Evolutionary conservation across 1,140 invertebrate genomes (phyloP), one percentile per base, ranked within the genome.

Genomic region (Drosophila rufa): DNA sequence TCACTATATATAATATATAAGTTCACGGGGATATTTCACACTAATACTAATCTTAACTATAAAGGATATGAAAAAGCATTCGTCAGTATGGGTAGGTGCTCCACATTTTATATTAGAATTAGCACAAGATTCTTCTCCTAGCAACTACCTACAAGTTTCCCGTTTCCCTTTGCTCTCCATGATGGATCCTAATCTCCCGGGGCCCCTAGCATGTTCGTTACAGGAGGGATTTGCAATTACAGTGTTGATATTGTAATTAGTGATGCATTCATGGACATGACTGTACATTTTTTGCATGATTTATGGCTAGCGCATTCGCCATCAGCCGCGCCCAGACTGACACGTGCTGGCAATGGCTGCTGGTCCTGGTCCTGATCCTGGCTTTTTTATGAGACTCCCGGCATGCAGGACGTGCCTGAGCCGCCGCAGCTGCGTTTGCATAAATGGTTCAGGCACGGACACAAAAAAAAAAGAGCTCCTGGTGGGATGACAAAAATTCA

Each of bases 361-460:
- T 59, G 51, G 5, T 55, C 14, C 33, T 38, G 27, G 45, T 17
- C 22, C 45, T 27, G 42, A 17, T 38, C 25, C 30, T 17, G 40
- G 55, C 36, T 43, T 76, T 71, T 69, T 77, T 82, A 73, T 79
- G 59, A 51, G 22, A 64, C 40, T 36, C 56, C 75, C 58, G 61
- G 57, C 55, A 75, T 53, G 62, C 67, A 67, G 71, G 71, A 86
- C 82, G 79, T 87, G 82, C 62, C 80, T 60, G 75, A 80, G 84
- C 69, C 73, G 61, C 74, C 48, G 84, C 80, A 79, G 70, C 81
- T 83, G 83, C 84, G 78, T 87, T 87, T 89, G 84, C 84, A 87
- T 87, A 87, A 89, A 87, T 87, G 83, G 55, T 47, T 55, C 58
- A 60, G 74, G 64, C 82, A 62, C 38, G 69, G 61, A 33, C 50